Base-by-base conservation (phyloP, 2,888 invertebrate species). In the Notocelia uddmanniana region DNA sequence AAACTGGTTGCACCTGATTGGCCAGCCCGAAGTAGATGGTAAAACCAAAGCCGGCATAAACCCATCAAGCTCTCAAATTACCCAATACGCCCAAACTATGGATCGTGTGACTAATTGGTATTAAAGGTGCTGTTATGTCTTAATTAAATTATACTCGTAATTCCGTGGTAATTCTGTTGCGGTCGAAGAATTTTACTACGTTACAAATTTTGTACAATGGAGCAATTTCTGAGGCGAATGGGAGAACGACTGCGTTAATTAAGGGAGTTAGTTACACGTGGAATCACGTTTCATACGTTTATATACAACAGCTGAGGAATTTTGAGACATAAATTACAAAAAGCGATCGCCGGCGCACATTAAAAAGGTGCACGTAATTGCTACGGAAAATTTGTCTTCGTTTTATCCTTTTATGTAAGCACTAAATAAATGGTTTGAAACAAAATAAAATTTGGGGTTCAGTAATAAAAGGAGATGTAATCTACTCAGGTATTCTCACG, bases 21-120 rank as follows among this genome's bases (percentile, higher is more conserved):
- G 93, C 84, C 87, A 86, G 83, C 77, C 74, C 60, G 73, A 79
- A 83, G 87, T 85, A 86, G 91, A 91, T 91, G 92, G 92, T 87
- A 85, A 85, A 80, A 80, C 85, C 85, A 84, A 88, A 87, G 86
- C 90, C 87, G 85, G 85, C 79, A 80, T 91, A 90, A 92, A 88
- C 84, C 89, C 86, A 91, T 92, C 89, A 89, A 83, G 83, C 81
- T 90, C 86, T 93, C 91, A 87, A 90, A 92, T 93, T 93, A 92
- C 92, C 85, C 81, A 85, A 83, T 85, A 91, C 92, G 92, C 91
- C 92, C 92, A 91, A 91, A 90, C 87, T 85, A 78, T 84, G 87
- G 85, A 86, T 88, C 84, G 92, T 92, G 91, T 92, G 92, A 91
- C 93, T 92, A 93, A 93, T 93, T 92, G 91, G 87, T 83, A 89